A percentile compares a stretch with the other conserved stretches of the same genome.
Evolutionary conservation across 1,140 invertebrate species (phyloP).

Genomic region (Colletes latitarsis): DNA sequence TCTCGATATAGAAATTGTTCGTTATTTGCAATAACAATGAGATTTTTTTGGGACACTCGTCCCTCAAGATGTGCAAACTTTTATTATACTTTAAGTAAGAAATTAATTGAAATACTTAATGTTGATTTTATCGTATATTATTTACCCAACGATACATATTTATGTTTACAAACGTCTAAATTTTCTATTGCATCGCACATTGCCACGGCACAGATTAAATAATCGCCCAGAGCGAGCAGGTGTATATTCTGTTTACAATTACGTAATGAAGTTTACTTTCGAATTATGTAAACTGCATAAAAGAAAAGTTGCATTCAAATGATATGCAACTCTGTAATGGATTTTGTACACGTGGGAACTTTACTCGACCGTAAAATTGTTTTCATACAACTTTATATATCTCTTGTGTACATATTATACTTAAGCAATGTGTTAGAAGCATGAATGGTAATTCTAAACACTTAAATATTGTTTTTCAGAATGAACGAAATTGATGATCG

Average conservation of each 20-base stretch:
- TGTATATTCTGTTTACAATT: conserved; percentile 18
- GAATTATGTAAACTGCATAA: conserved; percentile 47
- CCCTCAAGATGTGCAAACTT: background rate
- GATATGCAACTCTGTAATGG: background rate
- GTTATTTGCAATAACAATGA: too few relatives aligned
- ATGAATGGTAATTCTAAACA: too few relatives aligned
- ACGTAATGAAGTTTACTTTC: conserved; percentile 25
- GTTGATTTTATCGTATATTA: background rate
- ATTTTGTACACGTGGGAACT: background rate
- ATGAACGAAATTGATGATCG: too few relatives aligned
- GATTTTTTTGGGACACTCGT: background rate
- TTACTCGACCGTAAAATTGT: background rate
- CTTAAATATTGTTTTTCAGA: too few relatives aligned
- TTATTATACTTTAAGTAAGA: background rate
- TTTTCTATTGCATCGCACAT: background rate
- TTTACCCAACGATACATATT: background rate
- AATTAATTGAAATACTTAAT: background rate
- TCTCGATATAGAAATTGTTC: background rate
- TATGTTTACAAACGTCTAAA: background rate
- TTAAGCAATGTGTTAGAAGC: too few relatives aligned
- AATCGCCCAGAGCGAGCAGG: background rate
- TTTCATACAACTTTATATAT: background rate
- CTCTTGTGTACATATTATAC: too few relatives aligned
- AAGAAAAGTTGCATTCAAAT: conserved; percentile 10
- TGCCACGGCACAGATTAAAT: background rate